phyloP scores from a whole-genome alignment of 1,140 invertebrate genomes.

The Oreohelix idahoensis region DNA sequence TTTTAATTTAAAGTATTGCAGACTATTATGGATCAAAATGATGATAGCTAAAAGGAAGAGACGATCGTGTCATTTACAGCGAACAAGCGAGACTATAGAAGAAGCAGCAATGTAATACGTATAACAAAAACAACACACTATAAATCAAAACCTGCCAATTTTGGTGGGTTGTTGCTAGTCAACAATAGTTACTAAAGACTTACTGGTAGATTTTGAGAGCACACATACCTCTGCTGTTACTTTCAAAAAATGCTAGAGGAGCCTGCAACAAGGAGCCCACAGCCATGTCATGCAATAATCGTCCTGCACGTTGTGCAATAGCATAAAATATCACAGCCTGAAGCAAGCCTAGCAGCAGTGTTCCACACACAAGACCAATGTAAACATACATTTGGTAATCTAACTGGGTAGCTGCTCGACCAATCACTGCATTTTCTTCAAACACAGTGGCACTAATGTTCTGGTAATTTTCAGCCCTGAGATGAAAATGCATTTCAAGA shows the following conservation, averaged over 20 bases:
- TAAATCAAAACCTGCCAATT: too few species aligned
- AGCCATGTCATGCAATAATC: slow-evolving; percentile 46
- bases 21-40: too few species aligned
- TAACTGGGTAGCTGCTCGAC: slow-evolving; percentile 13
- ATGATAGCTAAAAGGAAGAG: too few species aligned
- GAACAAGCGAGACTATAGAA: too few species aligned
- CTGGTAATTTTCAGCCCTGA: slow-evolving; percentile 48
- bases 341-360: slow-evolving; percentile 45
- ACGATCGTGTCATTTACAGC: too few species aligned
- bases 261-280: slow-evolving; percentile 45
- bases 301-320: slow-evolving; percentile 39
- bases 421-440: slow-evolving; percentile 39
- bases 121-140: too few species aligned
- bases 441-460: slow-evolving; percentile 9
- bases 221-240: slow-evolving; percentile 49
- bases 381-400: slow-evolving; percentile 48
- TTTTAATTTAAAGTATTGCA: too few species aligned
- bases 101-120: too few species aligned
- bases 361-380: slow-evolving; percentile 41
- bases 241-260: slow-evolving; percentile 47
- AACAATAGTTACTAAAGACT: too few species aligned
- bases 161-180: too few species aligned
- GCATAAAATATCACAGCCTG: slow-evolving; percentile 49
- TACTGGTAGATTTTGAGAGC: too few species aligned
- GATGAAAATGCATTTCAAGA: neutral